Percentiles rank a stretch among this genome's conserved stretches.
Conservation (phyloP, 2,888 invertebrate genomes). For the Caenorhabditis sp. region DNA sequence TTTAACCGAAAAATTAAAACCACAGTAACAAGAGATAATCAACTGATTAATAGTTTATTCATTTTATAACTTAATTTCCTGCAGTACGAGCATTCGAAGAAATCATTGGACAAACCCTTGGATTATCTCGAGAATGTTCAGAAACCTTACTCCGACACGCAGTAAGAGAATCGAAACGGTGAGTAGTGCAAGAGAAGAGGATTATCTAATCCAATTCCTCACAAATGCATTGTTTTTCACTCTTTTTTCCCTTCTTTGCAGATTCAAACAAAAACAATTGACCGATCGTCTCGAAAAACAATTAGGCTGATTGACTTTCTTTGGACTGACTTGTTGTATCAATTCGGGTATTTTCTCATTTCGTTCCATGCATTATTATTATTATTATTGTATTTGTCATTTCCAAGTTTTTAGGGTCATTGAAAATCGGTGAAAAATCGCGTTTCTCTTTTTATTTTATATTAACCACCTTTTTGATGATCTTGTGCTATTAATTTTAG, state of each 20-base stretch:
- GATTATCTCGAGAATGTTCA: constrained; percentile 9
- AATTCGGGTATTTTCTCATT: background rate
- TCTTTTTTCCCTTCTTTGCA: background rate
- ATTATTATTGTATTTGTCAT: background rate
- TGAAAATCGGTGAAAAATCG: background rate
- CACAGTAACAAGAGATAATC: too few species aligned
- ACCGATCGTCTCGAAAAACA: constrained; percentile 11
- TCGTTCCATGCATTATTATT: background rate
- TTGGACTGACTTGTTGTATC: background rate
- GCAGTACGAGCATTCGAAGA: constrained; percentile 33
- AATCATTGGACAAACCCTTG: constrained; percentile 7
- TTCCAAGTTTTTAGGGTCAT: background rate
- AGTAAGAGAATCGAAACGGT: constrained; percentile 22
- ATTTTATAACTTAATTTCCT: background rate
- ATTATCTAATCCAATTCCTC: too few species aligned
- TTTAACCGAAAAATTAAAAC: too few species aligned
- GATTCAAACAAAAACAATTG: constrained; percentile 13
- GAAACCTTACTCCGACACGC: constrained; percentile 10
- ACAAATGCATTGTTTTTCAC: too few species aligned
- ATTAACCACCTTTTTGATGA: background rate
- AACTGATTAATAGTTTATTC: too few species aligned
- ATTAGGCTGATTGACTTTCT: background rate
- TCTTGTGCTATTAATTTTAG: background rate
- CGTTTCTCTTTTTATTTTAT: background rate
- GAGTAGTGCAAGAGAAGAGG: too few species aligned